A percentile compares a stretch with the other conserved stretches of the same genome.
Conservation (phyloP, 2,113 vertebrate species). For the Seriola aureovittata region DNA sequence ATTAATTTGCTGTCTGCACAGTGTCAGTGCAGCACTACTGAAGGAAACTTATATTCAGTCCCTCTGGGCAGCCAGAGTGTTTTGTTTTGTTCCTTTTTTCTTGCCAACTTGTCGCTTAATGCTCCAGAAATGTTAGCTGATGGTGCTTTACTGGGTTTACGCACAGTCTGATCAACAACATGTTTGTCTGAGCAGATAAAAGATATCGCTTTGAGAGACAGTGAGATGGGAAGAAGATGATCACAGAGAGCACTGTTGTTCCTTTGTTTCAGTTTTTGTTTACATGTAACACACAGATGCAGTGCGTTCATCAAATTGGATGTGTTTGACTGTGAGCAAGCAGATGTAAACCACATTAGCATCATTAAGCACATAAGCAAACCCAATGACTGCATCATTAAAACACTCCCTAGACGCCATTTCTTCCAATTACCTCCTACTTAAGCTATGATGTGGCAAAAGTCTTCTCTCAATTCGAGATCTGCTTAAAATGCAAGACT, state of each 20-base stretch:
- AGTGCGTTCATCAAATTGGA: conserved; percentile 20
- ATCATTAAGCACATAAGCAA: conserved; percentile 50
- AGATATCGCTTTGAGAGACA: neutral
- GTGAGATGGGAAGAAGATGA: conserved; percentile 9
- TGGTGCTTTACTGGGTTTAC: conserved; percentile 7
- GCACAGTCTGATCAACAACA: neutral
- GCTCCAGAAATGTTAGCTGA: conserved; percentile 1
- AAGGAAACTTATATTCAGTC: neutral
- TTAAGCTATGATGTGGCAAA: conserved; percentile 67
- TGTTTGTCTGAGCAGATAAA: conserved; percentile 34
- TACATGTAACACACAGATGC: conserved; percentile 12
- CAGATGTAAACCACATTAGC: conserved; percentile 66
- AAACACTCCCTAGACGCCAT: conserved; percentile 61
- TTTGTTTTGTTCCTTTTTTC: conserved; percentile 11
- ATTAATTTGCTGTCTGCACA: conserved; percentile 14
- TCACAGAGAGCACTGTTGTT: neutral
- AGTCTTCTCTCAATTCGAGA: conserved; percentile 34
- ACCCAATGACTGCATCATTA: conserved; percentile 60
- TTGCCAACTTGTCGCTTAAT: neutral
- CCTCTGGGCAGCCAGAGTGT: neutral
- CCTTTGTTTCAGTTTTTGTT: conserved; percentile 32
- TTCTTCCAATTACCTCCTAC: conserved; percentile 60
- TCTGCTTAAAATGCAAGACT: conserved; percentile 56
- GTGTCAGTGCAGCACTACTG: neutral
- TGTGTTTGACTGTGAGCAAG: neutral